Evolutionary conservation across 2,113 vertebrate species (phyloP).

Genomic region (Strix uralensis): DNA sequence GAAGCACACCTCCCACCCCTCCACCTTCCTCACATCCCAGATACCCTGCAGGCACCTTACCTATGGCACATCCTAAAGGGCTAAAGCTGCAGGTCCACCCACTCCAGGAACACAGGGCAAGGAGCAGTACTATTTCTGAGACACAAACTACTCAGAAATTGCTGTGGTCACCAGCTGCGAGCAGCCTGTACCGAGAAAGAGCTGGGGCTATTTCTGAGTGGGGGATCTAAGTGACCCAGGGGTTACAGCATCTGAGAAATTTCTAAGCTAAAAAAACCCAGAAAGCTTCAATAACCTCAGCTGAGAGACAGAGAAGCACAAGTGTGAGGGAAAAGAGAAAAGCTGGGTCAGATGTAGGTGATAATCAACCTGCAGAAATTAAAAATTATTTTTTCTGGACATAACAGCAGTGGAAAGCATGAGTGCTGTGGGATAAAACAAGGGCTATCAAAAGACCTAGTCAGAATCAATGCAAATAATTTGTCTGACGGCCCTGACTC

Average conservation of each 20-base stretch:
- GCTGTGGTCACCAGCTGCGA: not conserved
- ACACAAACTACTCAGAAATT: not conserved
- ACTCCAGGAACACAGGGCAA: not conserved
- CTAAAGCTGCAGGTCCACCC: not conserved
- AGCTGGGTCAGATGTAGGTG: not conserved
- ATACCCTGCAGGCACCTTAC: not conserved
- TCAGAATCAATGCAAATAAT: not conserved
- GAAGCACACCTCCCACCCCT: not conserved
- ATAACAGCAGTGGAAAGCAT: not conserved
- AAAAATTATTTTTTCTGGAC: not conserved
- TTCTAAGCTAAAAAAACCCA: not conserved
- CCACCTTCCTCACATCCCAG: not conserved
- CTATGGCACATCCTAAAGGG: not conserved
- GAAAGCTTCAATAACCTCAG: not conserved
- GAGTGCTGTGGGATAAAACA: not conserved
- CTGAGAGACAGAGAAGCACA: not conserved
- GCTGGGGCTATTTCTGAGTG: not conserved
- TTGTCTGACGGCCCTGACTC: not conserved
- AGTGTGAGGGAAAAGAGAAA: not conserved
- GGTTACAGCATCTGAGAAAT: not conserved
- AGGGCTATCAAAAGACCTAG: not conserved
- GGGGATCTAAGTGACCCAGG: not conserved
- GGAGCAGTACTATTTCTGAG: not conserved
- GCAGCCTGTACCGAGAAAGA: not conserved
- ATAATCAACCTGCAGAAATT: not conserved